Percentiles rank a stretch among this genome's conserved stretches.
These are phyloP conservation scores for Silurus aristotelis DNA, from an alignment of 2,797 vertebrate species.

Conservation along the genomic window DNA sequence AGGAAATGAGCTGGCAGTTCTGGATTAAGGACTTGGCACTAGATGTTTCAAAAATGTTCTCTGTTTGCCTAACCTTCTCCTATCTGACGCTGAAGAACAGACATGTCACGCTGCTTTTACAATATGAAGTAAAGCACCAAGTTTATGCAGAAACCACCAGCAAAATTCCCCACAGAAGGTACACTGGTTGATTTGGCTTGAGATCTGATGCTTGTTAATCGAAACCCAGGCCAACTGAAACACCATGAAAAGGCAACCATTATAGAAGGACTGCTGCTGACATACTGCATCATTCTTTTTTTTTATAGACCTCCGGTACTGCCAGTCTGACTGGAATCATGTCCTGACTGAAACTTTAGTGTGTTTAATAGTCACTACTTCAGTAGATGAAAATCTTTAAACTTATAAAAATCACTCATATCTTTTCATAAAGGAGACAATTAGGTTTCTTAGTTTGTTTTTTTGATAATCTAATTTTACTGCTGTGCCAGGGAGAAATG, in stretches of 20 bases:
- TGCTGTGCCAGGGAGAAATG: slow-evolving; percentile 3
- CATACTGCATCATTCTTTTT: slow-evolving; percentile 45
- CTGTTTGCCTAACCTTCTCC: slow-evolving; percentile 67
- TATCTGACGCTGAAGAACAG: slow-evolving; percentile 63
- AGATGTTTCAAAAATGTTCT: slow-evolving; percentile 62
- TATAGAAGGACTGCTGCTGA: slow-evolving; percentile 36
- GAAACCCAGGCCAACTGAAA: slow-evolving; percentile 50
- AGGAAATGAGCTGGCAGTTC: slow-evolving; percentile 67
- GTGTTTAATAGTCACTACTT: not conserved
- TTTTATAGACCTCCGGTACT: slow-evolving; percentile 24
- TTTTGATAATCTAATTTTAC: not conserved
- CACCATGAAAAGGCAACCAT: slow-evolving; percentile 63
- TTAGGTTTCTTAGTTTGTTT: slow-evolving; percentile 7
- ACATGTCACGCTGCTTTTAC: slow-evolving; percentile 68
- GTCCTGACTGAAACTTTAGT: slow-evolving; percentile 6
- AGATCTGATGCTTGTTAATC: slow-evolving; percentile 41
- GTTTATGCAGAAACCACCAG: slow-evolving; percentile 37
- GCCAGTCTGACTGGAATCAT: slow-evolving; percentile 7
- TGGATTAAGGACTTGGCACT: slow-evolving; percentile 61
- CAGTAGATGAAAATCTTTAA: not conserved
- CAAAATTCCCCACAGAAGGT: slow-evolving; percentile 23
- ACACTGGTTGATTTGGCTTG: slow-evolving; percentile 48
- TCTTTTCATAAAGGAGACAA: slow-evolving; percentile 22
- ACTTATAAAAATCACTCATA: slow-evolving; percentile 15
- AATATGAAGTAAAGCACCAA: slow-evolving; percentile 59